Percentiles rank a stretch among this genome's conserved stretches.
Evolutionary conservation across 1,140 invertebrate species (phyloP).

Genomic region (Cardiocondyla obscurior): DNA sequence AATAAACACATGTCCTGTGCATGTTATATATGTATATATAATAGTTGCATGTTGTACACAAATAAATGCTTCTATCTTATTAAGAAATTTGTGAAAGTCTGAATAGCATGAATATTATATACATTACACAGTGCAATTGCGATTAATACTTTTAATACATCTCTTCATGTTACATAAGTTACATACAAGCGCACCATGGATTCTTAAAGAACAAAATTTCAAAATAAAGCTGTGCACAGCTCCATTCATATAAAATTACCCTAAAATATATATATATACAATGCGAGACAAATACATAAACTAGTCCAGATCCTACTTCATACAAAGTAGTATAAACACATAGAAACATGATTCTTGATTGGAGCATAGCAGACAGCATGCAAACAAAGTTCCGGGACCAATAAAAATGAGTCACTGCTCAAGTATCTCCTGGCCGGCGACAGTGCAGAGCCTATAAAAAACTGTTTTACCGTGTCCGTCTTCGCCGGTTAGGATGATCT

Average conservation of each 20-base stretch:
- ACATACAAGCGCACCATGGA: conserved; percentile 67
- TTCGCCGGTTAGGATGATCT: conserved; percentile 97
- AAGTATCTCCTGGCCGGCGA: conserved; percentile 83
- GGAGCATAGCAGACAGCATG: conserved; percentile 80
- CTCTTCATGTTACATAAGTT: not conserved
- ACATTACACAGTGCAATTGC: not conserved
- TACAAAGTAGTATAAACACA: conserved; percentile 69
- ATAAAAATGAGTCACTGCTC: conserved; percentile 81
- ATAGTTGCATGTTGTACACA: conserved; percentile 58
- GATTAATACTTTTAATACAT: conserved; percentile 14
- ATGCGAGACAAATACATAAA: conserved; percentile 62
- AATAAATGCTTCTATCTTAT: conserved; percentile 49
- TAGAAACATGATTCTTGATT: conserved; percentile 69
- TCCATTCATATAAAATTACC: conserved; percentile 63
- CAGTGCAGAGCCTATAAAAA: conserved; percentile 85
- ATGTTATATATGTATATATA: conserved; percentile 64
- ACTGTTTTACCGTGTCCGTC: conserved; percentile 93
- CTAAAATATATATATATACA: conserved; percentile 56
- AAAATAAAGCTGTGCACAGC: conserved; percentile 70
- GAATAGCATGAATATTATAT: not conserved
- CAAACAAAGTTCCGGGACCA: conserved; percentile 77
- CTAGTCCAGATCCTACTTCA: conserved; percentile 74
- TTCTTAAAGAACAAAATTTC: conserved; percentile 74
- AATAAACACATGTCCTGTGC: not conserved
- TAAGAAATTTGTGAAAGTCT: not conserved